phyloP scores from a whole-genome alignment of 1,140 invertebrate genomes.

The Danaus melanippus region DNA sequence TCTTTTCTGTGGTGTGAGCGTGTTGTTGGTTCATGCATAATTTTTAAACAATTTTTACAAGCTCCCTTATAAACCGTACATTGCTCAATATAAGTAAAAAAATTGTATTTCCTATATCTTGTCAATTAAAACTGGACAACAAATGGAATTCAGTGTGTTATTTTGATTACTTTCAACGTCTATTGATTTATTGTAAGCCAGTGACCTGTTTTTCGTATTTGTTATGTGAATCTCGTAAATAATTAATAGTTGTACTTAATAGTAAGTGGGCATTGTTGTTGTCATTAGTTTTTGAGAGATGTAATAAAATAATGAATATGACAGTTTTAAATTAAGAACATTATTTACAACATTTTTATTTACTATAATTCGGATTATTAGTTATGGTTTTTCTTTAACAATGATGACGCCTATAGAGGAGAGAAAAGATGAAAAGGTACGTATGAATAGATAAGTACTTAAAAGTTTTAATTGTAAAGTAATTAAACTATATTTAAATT shows the following conservation, averaged over 20 bases:
- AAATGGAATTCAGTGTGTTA: constrained; percentile 26
- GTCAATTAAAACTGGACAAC: neutral
- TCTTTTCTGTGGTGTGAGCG: constrained; percentile 8
- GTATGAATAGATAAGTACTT: neutral
- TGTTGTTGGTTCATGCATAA: constrained; percentile 7
- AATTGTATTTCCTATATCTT: too few relatives aligned
- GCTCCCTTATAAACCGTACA: too few relatives aligned
- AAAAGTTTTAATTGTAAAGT: too few relatives aligned
- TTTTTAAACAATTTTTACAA: neutral
- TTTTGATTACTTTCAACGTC: constrained; percentile 58
- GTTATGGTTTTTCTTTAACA: constrained; percentile 58
- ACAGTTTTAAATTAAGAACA: neutral
- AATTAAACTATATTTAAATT: too few relatives aligned
- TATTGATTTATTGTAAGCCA: constrained; percentile 68
- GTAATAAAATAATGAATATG: constrained; percentile 3
- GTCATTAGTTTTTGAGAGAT: constrained; percentile 14
- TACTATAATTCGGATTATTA: constrained; percentile 26
- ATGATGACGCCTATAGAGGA: constrained; percentile 69
- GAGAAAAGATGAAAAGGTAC: constrained; percentile 67
- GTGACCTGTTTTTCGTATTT: constrained; percentile 64
- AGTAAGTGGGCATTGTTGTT: constrained; percentile 15
- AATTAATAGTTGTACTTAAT: constrained; percentile 42
- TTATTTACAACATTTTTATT: too few relatives aligned
- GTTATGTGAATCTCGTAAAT: constrained; percentile 56
- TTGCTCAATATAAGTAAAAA: too few relatives aligned